Conservation (phyloP, 2,113 vertebrate species). For the Holacanthus passer region DNA sequence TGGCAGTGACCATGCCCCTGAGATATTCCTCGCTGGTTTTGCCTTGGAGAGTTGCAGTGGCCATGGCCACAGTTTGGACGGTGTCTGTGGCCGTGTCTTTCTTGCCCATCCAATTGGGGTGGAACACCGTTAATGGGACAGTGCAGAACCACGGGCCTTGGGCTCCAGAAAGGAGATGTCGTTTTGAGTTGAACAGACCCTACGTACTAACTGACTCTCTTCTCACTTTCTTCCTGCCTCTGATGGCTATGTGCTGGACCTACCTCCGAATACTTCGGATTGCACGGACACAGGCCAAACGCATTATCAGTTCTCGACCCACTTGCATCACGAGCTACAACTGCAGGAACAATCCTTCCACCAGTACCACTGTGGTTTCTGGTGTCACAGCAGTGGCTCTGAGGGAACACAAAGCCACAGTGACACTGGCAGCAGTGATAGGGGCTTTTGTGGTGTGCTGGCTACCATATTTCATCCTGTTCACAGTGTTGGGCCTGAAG, state of each 20-base stretch:
- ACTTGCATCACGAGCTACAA: conserved; percentile 71
- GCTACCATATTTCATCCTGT: conserved; percentile 92
- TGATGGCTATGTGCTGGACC: conserved; percentile 93
- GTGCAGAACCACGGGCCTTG: conserved; percentile 83
- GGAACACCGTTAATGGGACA: conserved; percentile 89
- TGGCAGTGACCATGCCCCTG: conserved; percentile 91
- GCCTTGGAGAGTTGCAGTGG: conserved; percentile 83
- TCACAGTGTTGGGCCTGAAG: conserved; percentile 85
- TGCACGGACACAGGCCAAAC: conserved; percentile 91
- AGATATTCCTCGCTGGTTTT: conserved; percentile 90
- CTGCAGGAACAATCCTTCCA: conserved; percentile 55
- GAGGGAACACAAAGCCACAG: conserved; percentile 88
- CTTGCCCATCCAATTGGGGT: conserved; percentile 94
- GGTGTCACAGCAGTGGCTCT: conserved; percentile 74
- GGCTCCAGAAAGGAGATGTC: conserved; percentile 78
- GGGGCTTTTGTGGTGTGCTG: conserved; percentile 92
- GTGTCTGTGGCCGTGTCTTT: conserved; percentile 94
- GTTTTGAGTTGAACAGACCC: conserved; percentile 88
- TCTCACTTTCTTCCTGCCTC: conserved; percentile 93
- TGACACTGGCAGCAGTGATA: conserved; percentile 87
- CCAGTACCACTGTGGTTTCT: conserved; percentile 73
- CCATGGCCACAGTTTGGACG: conserved; percentile 89
- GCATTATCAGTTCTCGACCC: conserved; percentile 85
- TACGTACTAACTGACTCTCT: conserved; percentile 91
- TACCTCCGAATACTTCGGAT: conserved; percentile 94